phyloP scores from a whole-genome alignment of 1,140 invertebrate species.

The Cherax destructor region DNA sequence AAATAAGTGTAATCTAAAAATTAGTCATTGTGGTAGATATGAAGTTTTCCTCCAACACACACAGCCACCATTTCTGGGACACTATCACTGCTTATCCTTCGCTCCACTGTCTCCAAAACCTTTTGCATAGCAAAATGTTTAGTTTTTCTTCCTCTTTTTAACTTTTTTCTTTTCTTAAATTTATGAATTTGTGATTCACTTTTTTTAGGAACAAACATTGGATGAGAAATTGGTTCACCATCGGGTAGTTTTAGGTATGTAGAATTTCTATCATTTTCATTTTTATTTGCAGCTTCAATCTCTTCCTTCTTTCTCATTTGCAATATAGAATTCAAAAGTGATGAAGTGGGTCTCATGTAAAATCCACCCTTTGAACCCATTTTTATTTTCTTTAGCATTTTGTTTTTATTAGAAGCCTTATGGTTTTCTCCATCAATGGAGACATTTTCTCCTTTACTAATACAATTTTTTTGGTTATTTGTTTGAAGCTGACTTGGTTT shows the following conservation, averaged over 20 bases:
- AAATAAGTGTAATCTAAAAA: neutral
- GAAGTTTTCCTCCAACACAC: slow-evolving; percentile 39
- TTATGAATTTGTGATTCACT: neutral
- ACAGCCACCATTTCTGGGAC: slow-evolving; percentile 52
- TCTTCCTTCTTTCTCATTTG: slow-evolving; percentile 46
- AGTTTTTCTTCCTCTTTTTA: slow-evolving; percentile 2
- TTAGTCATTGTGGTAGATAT: slow-evolving; percentile 36
- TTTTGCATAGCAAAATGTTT: slow-evolving; percentile 32
- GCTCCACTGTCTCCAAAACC: slow-evolving; percentile 30
- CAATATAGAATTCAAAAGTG: slow-evolving; percentile 52
- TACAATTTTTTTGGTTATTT: neutral
- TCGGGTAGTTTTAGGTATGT: slow-evolving; percentile 36
- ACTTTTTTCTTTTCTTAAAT: neutral
- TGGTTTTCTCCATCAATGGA: neutral
- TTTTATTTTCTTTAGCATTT: slow-evolving; percentile 51
- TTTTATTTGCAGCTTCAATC: neutral
- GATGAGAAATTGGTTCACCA: slow-evolving; percentile 38
- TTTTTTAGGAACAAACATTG: slow-evolving; percentile 14
- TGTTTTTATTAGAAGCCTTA: neutral
- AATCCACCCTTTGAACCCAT: slow-evolving; percentile 42
- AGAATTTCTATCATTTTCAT: neutral
- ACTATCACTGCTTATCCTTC: neutral
- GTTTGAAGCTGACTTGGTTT: neutral
- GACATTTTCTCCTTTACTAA: neutral
- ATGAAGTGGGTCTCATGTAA: slow-evolving; percentile 37